Percentiles rank a stretch among this genome's conserved stretches.
phyloP scores from a whole-genome alignment of 1,140 invertebrate species.

The Nilaparvata lugens region DNA sequence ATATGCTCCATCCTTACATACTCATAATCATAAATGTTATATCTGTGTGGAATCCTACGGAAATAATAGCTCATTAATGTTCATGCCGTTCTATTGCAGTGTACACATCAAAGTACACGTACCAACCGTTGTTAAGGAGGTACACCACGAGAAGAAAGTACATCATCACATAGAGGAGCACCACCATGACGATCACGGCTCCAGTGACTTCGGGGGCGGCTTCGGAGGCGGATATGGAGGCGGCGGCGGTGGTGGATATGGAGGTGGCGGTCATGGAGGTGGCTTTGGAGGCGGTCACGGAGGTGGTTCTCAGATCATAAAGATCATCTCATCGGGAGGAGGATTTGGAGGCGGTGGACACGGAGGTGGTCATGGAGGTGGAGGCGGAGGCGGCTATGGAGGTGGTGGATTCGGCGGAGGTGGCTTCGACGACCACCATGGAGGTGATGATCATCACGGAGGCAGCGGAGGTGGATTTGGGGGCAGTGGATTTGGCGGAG shows the following conservation, averaged over 20 bases:
- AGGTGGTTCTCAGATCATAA: conserved; percentile 14
- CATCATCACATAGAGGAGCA: conserved; percentile 27
- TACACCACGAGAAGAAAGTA: conserved; percentile 31
- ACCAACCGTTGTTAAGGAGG: conserved; percentile 28
- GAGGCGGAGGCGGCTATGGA: too few relatives aligned
- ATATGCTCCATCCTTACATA: too few relatives aligned
- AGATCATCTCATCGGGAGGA: background rate
- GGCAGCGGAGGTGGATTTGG: too few relatives aligned
- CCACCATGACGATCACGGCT: conserved; percentile 19
- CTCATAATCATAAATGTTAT: too few relatives aligned
- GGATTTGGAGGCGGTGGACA: too few relatives aligned
- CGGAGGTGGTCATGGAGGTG: too few relatives aligned
- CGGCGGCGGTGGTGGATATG: conserved; percentile 2
- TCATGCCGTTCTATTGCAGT: conserved; percentile 26
- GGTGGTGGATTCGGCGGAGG: too few relatives aligned
- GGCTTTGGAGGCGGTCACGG: background rate
- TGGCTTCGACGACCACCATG: too few relatives aligned
- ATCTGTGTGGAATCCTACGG: too few relatives aligned
- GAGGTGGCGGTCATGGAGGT: conserved; percentile 4
- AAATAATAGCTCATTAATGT: too few relatives aligned
- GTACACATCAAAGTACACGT: conserved; percentile 39
- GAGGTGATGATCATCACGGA: too few relatives aligned
- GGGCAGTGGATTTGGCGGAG: conserved; percentile 14
- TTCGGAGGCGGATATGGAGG: conserved; percentile 20
- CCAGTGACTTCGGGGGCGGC: conserved; percentile 20